Conservation (phyloP, 2,797 vertebrate species). For the Melanotaenia trifasciata region DNA sequence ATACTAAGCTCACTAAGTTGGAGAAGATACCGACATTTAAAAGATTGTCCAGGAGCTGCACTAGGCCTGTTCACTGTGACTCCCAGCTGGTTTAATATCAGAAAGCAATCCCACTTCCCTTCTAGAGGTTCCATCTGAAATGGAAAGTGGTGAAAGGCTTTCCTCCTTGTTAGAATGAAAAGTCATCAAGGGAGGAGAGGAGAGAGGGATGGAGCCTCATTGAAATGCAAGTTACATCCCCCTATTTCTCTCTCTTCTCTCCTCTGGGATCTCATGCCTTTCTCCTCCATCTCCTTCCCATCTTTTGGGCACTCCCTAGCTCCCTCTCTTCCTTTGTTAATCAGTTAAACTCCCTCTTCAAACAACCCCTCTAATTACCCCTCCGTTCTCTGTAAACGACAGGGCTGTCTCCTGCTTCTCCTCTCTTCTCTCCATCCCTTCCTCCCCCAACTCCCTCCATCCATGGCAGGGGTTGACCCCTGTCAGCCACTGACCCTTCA, state of each 20-base stretch:
- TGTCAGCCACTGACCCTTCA: conserved; percentile 77
- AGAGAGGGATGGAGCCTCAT: conserved; percentile 81
- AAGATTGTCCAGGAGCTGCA: conserved; percentile 1
- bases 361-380: conserved; percentile 88
- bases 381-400: conserved; percentile 83
- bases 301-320: conserved; percentile 70
- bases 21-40: conserved; percentile 39
- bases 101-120: conserved; percentile 56
- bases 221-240: conserved; percentile 83
- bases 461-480: conserved; percentile 81
- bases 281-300: conserved; percentile 71
- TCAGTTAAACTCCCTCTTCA: conserved; percentile 90
- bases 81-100: conserved; percentile 64
- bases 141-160: conserved; percentile 71
- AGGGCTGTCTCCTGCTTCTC: conserved; percentile 71
- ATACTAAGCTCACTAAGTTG: conserved; percentile 39
- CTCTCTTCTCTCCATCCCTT: conserved; percentile 47
- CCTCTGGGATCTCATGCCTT: conserved; percentile 72
- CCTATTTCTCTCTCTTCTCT: conserved; percentile 56
- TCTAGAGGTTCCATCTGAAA: conserved; percentile 71
- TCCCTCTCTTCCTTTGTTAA: conserved; percentile 85
- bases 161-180: conserved; percentile 78
- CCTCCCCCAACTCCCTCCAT: conserved; percentile 55
- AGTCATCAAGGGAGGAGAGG: conserved; percentile 82
- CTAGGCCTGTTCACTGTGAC: conserved; percentile 26